Conservation (phyloP, 2,113 vertebrate species). For the Sturnira hondurensis region DNA sequence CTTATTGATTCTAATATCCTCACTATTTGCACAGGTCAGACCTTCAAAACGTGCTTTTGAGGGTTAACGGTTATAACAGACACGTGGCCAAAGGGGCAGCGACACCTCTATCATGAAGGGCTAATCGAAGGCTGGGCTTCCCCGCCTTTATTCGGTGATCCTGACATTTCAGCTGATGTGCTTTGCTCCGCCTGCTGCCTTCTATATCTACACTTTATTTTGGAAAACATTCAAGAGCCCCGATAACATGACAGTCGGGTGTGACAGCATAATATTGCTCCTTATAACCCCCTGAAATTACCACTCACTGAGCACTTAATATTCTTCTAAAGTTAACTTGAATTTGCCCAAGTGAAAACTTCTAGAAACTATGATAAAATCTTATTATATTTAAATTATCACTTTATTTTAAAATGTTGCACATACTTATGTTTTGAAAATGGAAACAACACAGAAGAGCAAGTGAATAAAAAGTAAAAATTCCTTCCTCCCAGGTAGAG, state of each 20-base stretch:
- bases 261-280: background rate
- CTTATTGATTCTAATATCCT: background rate
- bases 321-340: slow-evolving; percentile 30
- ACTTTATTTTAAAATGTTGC: slow-evolving; percentile 1
- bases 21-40: background rate
- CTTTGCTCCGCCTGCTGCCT: background rate
- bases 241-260: background rate
- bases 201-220: background rate
- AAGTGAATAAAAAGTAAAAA: slow-evolving; percentile 23
- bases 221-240: background rate
- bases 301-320: background rate
- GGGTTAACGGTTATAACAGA: background rate
- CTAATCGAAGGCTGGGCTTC: background rate
- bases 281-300: background rate
- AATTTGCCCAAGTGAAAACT: background rate
- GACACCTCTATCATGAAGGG: accelerated
- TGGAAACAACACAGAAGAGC: background rate
- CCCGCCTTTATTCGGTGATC: background rate
- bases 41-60: background rate
- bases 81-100: background rate
- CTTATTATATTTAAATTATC: background rate
- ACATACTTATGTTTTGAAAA: background rate
- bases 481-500: background rate
- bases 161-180: background rate
- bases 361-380: background rate